These are phyloP conservation scores for Sanderia malayensis DNA, from an alignment of 30 jellyfish, hydroid and myxozoan species.

Conservation along the genomic window DNA sequence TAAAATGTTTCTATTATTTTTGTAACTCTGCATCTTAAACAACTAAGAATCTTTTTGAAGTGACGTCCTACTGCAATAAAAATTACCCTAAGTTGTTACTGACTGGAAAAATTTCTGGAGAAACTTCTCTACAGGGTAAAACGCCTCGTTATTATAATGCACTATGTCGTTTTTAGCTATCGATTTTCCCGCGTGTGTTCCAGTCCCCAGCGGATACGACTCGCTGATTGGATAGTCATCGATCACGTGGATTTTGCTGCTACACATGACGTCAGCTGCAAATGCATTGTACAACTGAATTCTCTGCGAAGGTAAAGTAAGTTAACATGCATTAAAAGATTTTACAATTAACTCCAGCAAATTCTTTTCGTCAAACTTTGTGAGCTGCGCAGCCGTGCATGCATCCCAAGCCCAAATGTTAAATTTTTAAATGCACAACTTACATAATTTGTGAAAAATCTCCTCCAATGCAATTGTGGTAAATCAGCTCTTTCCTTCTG, in stretches of 20 bases:
- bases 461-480: conserved; percentile 71
- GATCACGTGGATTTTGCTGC: conserved; percentile 36
- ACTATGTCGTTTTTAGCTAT: conserved; percentile 65
- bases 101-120: no score
- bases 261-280: conserved; percentile 62
- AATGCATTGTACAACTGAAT: conserved; percentile 76
- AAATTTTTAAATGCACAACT: no score
- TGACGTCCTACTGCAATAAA: no score
- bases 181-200: conserved; percentile 64
- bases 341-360: no score
- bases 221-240: conserved; percentile 68
- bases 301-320: conserved; percentile 26
- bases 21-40: no score
- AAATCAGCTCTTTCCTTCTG: conserved; percentile 60
- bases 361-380: no score
- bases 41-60: no score
- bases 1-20: no score
- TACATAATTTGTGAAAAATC: conserved; percentile 69
- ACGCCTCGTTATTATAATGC: conserved; percentile 75
- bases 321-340: no score
- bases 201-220: conserved; percentile 73
- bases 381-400: no score
- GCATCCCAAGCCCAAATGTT: no score
- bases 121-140: conserved; percentile 68
- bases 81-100: no score